Evolutionary conservation across 2,797 vertebrate genomes (phyloP), one percentile per base, ranked within the genome.

Genomic region (Labeo calbasu): DNA sequence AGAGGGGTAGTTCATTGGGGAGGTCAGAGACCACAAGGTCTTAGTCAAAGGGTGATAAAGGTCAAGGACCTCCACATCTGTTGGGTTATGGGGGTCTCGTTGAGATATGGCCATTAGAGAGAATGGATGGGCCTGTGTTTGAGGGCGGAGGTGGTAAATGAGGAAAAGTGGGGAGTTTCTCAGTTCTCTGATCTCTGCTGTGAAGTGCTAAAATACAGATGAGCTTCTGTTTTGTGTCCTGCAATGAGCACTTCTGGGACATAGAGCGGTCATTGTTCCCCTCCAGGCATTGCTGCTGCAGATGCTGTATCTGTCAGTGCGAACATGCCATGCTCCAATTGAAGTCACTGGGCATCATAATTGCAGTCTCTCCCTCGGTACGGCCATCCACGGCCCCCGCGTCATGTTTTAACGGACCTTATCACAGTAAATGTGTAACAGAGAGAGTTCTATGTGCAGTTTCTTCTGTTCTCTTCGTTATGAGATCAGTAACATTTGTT

Each of bases 211-310:
- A 83, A 79, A 78, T 85, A 84, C 89, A 89, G 91, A 91, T 84
- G 78, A 77, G 85, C 85, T 91, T 90, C 89, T 93, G 89, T 92
- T 85, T 72, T 79, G 86, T 84, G 76, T 84, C 76, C 89, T 84
- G 77, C 79, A 84, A 59, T 76, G 89, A 84, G 83, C 81, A 79
- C 82, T 55, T 86, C 80, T 57, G 61, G 51, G 72, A 84, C 82
- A 92, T 43, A 92, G 87, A 86, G 53, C 23, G 23, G 28, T 83
- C 73, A 86, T 92, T 94, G 93, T 93, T 90, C 77, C 83, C 40
- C 43, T 63, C 5, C 55, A 88, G 72, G 51, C 81, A 51, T 51
- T 59, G 28, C 82, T 19, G 32, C 66, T 50, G 84, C 86, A 83
- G 84, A 87, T 85, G 73, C 66, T 61, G 48, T 55, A 50, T 76